These are phyloP conservation scores for Ammospiza caudacuta DNA, from an alignment of 2,113 vertebrate species.

Conservation along the genomic window DNA sequence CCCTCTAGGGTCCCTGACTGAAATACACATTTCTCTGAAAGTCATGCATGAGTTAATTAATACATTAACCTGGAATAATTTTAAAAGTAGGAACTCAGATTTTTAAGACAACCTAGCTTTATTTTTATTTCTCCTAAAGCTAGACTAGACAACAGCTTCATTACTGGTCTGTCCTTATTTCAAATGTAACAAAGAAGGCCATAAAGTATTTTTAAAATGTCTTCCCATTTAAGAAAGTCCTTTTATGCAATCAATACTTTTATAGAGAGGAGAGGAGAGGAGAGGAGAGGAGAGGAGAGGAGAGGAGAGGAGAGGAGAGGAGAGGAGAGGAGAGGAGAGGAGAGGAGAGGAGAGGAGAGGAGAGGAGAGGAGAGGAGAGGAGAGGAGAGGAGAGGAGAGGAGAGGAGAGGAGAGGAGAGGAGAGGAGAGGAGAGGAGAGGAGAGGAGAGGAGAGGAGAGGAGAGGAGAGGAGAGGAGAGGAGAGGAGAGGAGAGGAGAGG, in stretches of 20 bases:
- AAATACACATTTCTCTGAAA: slow-evolving; percentile 11
- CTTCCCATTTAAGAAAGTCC: background rate
- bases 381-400: too few species aligned
- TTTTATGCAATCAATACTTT: background rate
- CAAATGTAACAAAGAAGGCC: background rate
- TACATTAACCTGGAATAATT: background rate
- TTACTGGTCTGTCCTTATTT: background rate
- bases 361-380: too few species aligned
- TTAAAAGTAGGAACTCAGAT: background rate
- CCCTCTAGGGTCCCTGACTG: background rate
- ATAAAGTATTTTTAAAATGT: background rate
- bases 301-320: too few species aligned
- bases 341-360: too few species aligned
- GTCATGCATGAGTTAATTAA: background rate
- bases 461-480: too few species aligned
- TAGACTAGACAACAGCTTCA: background rate
- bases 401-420: too few species aligned
- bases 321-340: too few species aligned
- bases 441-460: too few species aligned
- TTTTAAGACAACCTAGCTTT: background rate
- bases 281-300: too few species aligned
- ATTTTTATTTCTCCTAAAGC: background rate
- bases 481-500: too few species aligned
- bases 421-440: too few species aligned
- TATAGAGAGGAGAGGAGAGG: background rate